Evolutionary conservation across 2,888 invertebrate species (phyloP), one percentile per base, ranked within the genome.

Genomic region (Fissipunctia ypsillon): DNA sequence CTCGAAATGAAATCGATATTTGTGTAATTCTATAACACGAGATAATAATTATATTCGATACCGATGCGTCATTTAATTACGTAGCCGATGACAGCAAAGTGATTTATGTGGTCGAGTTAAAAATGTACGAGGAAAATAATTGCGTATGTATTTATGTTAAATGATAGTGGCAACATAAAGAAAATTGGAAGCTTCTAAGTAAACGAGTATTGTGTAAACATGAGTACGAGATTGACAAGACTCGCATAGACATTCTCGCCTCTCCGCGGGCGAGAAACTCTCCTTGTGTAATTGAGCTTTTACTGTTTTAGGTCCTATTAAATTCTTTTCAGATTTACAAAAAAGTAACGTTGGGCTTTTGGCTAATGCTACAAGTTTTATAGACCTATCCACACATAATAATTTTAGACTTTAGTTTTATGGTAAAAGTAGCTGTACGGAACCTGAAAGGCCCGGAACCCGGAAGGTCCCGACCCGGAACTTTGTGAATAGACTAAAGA

Each of bases 381-480:
- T 16, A 31, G 10, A 10, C 19, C n/a, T 35, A 19, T 7, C 6
- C 35, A 65, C 12, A 54, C 19, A 28, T 14, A 25, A 6, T 14
- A 38, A 25, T 56, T 25, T 25, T 56, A 22, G 0, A 22, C 9
- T 56, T 22, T 0, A 63, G 14, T 38, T 57, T 22, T 22, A 28
- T 6, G n/a, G 28, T n/a, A 3, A 10, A 31, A 65, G n/a, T 38
- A 68, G 5, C 10, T 50, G 22, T 22, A 25, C 19, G 19, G 19
- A 52, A 22, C 16, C 9, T 0, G 28, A 22, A 70, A 35, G 3
- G 19, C 14, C 48, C 71, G 70, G 35, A 35, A 45, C 16, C 50
- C 54, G 56, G 41, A n/a, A 31, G 41, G 48, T 31, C 41, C 4
- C 19, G 28, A 25, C 50, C 77, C 78, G 69, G 69, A 60, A 38